Conservation (phyloP, 2,797 vertebrate genomes). For the Fistularia commersonii region DNA sequence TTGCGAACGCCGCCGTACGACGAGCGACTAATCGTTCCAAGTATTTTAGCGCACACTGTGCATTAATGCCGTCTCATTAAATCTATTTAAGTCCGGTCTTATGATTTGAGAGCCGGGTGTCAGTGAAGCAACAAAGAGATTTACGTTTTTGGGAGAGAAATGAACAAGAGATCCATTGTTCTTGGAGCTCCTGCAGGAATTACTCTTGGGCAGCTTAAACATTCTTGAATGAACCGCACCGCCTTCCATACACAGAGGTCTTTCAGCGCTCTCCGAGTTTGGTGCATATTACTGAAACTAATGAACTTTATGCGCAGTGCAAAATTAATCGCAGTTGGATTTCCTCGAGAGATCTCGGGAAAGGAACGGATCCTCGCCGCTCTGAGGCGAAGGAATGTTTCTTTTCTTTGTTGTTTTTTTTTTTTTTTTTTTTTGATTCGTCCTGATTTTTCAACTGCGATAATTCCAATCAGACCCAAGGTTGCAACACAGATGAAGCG, state of each 20-base stretch:
- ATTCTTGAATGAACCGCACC: slow-evolving; percentile 66
- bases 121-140: slow-evolving; percentile 53
- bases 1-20: no score
- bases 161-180: slow-evolving; percentile 75
- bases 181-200: slow-evolving; percentile 63
- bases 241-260: slow-evolving; percentile 33
- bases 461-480: no score
- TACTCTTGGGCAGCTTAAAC: slow-evolving; percentile 70
- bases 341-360: slow-evolving; percentile 26
- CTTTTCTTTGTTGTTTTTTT: slow-evolving; percentile 37
- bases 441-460: no score
- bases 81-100: slow-evolving; percentile 34
- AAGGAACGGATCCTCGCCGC: slow-evolving; percentile 26
- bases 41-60: slow-evolving; percentile 2
- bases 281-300: slow-evolving; percentile 35
- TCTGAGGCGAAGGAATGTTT: slow-evolving; percentile 31
- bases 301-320: slow-evolving; percentile 42
- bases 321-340: slow-evolving; percentile 57
- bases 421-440: not conserved
- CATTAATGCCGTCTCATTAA: slow-evolving; percentile 12
- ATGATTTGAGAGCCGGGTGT: slow-evolving; percentile 36
- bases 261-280: slow-evolving; percentile 34
- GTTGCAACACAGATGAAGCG: no score
- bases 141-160: slow-evolving; percentile 46
- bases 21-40: no score